Percentiles rank a stretch among this genome's conserved stretches.
phyloP scores from a whole-genome alignment of 2,113 vertebrate species.

The Alethe diademata region DNA sequence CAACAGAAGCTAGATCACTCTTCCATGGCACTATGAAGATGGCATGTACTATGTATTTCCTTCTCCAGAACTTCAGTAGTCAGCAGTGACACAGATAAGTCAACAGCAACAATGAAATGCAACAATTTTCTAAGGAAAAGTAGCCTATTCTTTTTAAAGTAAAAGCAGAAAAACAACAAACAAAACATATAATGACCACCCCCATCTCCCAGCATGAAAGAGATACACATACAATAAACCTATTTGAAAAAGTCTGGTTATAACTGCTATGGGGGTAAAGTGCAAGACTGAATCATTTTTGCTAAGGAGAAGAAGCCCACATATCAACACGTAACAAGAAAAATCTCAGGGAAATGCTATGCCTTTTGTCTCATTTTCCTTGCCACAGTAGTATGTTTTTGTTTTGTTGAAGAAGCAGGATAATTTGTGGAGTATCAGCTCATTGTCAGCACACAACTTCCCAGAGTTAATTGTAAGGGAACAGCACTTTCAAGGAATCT shows the following conservation, averaged over 20 bases:
- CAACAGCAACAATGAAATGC: background rate
- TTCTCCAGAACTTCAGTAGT: background rate
- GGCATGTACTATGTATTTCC: background rate
- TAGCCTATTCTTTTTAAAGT: background rate
- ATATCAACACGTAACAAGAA: background rate
- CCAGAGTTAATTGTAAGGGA: background rate
- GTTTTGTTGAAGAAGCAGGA: background rate
- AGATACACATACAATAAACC: background rate
- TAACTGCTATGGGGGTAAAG: slow-evolving; percentile 3
- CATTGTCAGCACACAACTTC: background rate
- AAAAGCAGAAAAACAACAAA: background rate
- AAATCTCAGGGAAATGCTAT: background rate
- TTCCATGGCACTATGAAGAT: background rate
- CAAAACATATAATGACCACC: background rate
- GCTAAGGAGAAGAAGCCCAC: background rate
- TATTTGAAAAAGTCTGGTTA: background rate
- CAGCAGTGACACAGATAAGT: background rate
- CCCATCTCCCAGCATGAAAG: background rate
- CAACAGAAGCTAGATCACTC: background rate
- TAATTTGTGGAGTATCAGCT: background rate
- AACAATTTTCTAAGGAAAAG: background rate
- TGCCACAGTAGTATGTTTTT: background rate
- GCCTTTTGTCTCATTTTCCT: background rate
- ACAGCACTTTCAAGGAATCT: background rate
- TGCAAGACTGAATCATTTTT: background rate